A percentile compares a stretch with the other conserved stretches of the same genome.
Conservation (phyloP, 2,113 vertebrate genomes). For the Melierax canorus region DNA sequence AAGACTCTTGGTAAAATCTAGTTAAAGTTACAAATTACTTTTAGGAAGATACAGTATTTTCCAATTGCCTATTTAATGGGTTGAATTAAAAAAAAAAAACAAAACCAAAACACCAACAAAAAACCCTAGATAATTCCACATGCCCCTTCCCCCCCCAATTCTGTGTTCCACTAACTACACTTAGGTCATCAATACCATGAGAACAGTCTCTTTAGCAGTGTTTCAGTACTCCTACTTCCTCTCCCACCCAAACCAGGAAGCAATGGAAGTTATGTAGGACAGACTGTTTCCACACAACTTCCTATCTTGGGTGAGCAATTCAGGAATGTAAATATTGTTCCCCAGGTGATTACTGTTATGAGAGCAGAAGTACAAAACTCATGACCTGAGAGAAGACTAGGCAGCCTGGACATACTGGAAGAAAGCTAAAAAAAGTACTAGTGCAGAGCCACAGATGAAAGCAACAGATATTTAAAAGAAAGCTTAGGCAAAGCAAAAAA, state of each 20-base stretch:
- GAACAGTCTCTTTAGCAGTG: not conserved
- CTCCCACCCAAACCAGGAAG: slow-evolving; percentile 52
- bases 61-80: not conserved
- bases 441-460: not conserved
- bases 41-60: not conserved
- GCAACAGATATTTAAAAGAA: not conserved
- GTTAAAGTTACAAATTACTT: not conserved
- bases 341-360: not conserved
- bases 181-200: not conserved
- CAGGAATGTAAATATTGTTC: slow-evolving; percentile 36
- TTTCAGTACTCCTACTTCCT: slow-evolving; percentile 37
- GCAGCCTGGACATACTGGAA: not conserved
- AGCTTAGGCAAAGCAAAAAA: not conserved
- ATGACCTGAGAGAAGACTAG: not conserved
- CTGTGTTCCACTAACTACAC: not conserved
- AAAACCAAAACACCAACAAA: too few relatives aligned
- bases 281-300: slow-evolving; percentile 45
- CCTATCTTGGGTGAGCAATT: slow-evolving; percentile 25
- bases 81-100: not conserved
- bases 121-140: too few relatives aligned
- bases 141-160: not conserved
- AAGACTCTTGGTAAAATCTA: not conserved
- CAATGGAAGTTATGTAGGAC: slow-evolving; percentile 53
- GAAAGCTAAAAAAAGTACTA: not conserved
- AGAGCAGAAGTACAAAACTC: not conserved